These are phyloP conservation scores for Catostomus latipinnis DNA, from an alignment of 2,797 vertebrate genomes.

Conservation along the genomic window DNA sequence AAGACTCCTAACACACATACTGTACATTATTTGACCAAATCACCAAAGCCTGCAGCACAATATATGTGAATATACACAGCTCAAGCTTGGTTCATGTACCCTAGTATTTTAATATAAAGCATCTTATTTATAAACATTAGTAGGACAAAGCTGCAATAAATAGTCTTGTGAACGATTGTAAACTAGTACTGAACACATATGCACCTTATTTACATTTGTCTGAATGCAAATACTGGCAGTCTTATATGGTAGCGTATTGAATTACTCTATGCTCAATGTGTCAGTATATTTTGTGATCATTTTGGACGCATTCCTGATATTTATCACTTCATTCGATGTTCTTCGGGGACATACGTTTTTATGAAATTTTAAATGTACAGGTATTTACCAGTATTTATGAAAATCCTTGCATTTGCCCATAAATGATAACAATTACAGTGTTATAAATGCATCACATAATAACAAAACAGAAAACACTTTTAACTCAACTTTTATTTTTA, in stretches of 20 bases:
- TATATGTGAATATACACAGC: background rate
- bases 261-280: background rate
- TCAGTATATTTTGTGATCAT: background rate
- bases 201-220: slow-evolving; percentile 35
- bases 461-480: background rate
- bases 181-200: slow-evolving; percentile 24
- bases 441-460: background rate
- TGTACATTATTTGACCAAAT: background rate
- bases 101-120: background rate
- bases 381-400: too few relatives aligned
- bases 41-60: slow-evolving; percentile 6
- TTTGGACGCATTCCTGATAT: slow-evolving; percentile 22
- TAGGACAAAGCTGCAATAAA: background rate
- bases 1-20: slow-evolving; percentile 76
- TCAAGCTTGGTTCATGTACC: slow-evolving; percentile 4
- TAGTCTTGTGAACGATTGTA: slow-evolving; percentile 11
- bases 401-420: background rate
- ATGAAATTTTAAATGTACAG: too few relatives aligned
- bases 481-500: background rate
- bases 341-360: background rate
- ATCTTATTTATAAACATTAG: background rate
- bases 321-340: background rate
- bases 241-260: background rate
- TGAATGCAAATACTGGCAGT: background rate
- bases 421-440: background rate